Evolutionary conservation across 2,113 vertebrate species (phyloP), one percentile per base, ranked within the genome.

Genomic region (Naja naja): DNA sequence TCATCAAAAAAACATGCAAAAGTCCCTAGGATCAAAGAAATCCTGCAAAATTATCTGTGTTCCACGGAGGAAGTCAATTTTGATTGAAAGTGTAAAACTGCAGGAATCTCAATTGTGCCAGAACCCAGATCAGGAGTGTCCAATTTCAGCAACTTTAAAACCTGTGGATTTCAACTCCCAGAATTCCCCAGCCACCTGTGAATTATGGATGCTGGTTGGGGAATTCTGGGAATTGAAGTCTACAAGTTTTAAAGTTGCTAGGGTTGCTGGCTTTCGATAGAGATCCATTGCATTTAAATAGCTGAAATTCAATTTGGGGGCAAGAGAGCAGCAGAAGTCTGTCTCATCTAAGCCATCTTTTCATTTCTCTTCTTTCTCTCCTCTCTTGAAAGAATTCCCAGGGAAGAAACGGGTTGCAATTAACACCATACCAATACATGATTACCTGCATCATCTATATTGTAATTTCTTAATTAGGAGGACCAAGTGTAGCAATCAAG

Each of bases 401-500:
- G 27, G 47, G 55, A 87, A 43, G 81, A 90, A 90, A 90, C 14
- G 30, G 39, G 89, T 64, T 90, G 89, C 81, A 90, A 93, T 90
- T 90, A 93, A 93, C 60, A n/a, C 30, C 43, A 20, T 43, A 64
- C 87, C 47, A 64, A 86, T 49, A 90, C 20, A 39, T 90, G 88
- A 93, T 93, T 93, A 93, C 88, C 74, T 56, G 53, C 85, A 47
- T 55, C 64, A 56, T 88, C 87, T 90, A 60, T 90, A 81, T 81
- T 81, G 74, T 81, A 93, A 93, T 85, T 87, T 89, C 74, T 89
- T 93, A 93, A 93, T 93, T 90, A 93, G 60, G 43, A 49, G 23
- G 23, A 60, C 23, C 60, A 56, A 93, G n/a, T 64, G 58, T 86
- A 86, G 88, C 49, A 93, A 90, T 93, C 89, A 93, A 87, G 88